Percentiles rank a stretch among this genome's conserved stretches.
Evolutionary conservation across 2,113 vertebrate species (phyloP).

Genomic region (Cnemophilus loriae): DNA sequence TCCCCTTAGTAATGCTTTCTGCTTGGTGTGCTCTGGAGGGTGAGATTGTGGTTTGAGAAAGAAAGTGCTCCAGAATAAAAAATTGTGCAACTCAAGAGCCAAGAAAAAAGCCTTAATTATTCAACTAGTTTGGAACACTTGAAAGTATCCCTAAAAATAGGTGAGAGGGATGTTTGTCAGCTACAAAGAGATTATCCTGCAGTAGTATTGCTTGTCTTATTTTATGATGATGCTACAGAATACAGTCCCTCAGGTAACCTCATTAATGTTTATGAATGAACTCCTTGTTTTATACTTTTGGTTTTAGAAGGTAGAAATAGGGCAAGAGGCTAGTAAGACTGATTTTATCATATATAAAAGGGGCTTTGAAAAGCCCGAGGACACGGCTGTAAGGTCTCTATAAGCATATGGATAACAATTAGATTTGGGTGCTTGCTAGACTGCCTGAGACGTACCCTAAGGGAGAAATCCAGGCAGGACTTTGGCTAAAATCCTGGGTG

Average conservation of each 20-base stretch:
- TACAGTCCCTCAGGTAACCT: conserved; percentile 50
- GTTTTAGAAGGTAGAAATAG: conserved; percentile 30
- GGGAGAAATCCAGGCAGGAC: not conserved
- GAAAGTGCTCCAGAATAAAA: not conserved
- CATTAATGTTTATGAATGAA: conserved; percentile 54
- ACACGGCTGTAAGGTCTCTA: not conserved
- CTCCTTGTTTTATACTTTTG: not conserved
- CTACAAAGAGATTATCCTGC: conserved; percentile 52
- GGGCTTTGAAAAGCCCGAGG: not conserved
- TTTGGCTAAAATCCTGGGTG: not conserved
- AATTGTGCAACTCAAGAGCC: not conserved
- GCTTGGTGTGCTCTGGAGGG: not conserved
- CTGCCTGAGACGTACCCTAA: not conserved
- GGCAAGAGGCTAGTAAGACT: not conserved
- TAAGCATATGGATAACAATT: not conserved
- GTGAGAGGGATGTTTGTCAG: conserved; percentile 29
- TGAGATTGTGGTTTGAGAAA: not conserved
- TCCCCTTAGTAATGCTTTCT: not conserved
- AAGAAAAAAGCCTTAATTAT: conserved; percentile 35
- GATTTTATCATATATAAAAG: not conserved
- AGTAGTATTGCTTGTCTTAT: conserved; percentile 20
- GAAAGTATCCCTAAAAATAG: conserved; percentile 66
- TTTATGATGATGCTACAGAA: conserved; percentile 64
- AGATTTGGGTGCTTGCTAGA: not conserved
- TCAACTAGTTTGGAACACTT: conserved; percentile 42